Percentiles rank a stretch among this genome's conserved stretches.
Conservation (phyloP, 2,888 invertebrate genomes). For the Oasisia sp. region DNA sequence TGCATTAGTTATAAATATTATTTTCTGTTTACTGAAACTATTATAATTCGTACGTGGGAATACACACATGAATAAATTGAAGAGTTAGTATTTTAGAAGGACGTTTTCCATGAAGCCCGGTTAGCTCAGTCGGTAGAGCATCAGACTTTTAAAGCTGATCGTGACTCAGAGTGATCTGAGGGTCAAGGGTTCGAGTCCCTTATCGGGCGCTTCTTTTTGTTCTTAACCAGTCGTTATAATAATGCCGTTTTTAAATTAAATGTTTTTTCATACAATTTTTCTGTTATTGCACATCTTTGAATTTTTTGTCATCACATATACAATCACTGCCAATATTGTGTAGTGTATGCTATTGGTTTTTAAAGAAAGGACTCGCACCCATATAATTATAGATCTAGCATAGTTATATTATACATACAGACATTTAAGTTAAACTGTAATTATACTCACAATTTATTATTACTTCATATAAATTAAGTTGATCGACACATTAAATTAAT, state of each 20-base stretch:
- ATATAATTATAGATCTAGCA: neutral
- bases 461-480: too few relatives aligned
- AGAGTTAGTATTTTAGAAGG: neutral
- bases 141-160: conserved; percentile 5
- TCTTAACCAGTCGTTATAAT: neutral
- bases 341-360: too few relatives aligned
- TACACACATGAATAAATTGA: neutral
- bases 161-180: neutral
- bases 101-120: neutral
- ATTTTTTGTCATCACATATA: neutral
- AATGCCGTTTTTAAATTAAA: neutral
- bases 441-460: too few relatives aligned
- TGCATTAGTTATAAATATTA: neutral
- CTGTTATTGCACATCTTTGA: neutral
- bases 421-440: neutral
- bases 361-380: neutral
- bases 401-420: neutral
- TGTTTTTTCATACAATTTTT: too few relatives aligned
- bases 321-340: neutral
- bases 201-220: neutral
- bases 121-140: conserved; percentile 17
- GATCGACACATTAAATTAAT: too few relatives aligned
- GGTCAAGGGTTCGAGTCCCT: conserved; percentile 17
- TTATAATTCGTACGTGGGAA: too few relatives aligned
- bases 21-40: neutral